Evolutionary conservation across 2,113 vertebrate genomes (phyloP).

Genomic region (Boulengerochromis microlepis): DNA sequence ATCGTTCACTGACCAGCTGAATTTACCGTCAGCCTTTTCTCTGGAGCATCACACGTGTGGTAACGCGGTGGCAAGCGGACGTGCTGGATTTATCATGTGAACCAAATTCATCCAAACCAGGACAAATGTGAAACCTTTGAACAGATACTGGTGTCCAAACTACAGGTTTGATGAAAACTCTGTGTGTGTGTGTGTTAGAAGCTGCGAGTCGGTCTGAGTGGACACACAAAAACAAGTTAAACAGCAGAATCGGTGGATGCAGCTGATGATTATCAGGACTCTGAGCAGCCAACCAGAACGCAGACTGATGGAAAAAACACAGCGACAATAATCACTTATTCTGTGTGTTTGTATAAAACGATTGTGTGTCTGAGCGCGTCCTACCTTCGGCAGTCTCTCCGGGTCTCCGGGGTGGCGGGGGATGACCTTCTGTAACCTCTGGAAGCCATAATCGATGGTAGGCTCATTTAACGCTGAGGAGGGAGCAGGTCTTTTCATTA

Average conservation of each 20-base stretch:
- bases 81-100: not conserved
- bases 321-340: constrained; percentile 16
- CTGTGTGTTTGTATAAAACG: not conserved
- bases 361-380: not conserved
- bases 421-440: constrained; percentile 67
- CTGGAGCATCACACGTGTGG: not conserved
- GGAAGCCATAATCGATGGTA: constrained; percentile 64
- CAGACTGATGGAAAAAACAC: constrained; percentile 35
- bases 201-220: not conserved
- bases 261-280: constrained; percentile 39
- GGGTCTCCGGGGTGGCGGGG: constrained; percentile 62
- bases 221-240: not conserved
- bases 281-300: constrained; percentile 39
- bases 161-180: not conserved
- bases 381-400: constrained; percentile 61
- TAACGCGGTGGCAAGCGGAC: fast-evolving
- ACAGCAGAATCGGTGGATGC: constrained; percentile 15
- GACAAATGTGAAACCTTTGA: not conserved
- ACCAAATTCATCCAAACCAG: not conserved
- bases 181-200: not conserved
- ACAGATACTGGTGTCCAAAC: not conserved
- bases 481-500: not conserved
- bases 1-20: not conserved
- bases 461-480: constrained; percentile 57
- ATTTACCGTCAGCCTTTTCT: not conserved